phyloP scores from a whole-genome alignment of 2,113 vertebrate genomes.

The Ammodytes dubius region DNA sequence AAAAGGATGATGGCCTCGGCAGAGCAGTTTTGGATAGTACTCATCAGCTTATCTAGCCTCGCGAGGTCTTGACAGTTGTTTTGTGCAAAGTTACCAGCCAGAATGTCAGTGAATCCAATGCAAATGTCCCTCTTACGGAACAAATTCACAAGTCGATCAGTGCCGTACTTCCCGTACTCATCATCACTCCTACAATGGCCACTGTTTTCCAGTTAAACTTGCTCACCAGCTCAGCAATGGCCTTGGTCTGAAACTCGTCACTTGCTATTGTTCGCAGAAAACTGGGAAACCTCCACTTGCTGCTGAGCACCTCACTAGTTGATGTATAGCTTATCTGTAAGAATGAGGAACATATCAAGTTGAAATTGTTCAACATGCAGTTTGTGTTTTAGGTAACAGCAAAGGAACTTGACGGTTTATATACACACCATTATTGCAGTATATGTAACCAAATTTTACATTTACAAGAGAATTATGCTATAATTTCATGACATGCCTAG shows the following conservation, averaged over 20 bases:
- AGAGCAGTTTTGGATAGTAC: background rate
- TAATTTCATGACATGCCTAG: background rate
- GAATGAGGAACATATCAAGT: conserved; percentile 1
- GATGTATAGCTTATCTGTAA: conserved; percentile 72
- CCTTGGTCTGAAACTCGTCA: conserved; percentile 67
- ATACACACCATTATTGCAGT: background rate
- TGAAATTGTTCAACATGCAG: background rate
- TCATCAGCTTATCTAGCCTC: background rate
- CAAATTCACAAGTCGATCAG: conserved; percentile 5
- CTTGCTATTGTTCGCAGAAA: conserved; percentile 74
- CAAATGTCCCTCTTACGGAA: conserved; percentile 30
- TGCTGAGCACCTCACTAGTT: conserved; percentile 73
- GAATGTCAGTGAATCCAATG: conserved; percentile 61
- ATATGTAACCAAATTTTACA: background rate
- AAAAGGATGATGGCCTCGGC: conserved; percentile 76
- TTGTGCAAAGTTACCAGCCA: conserved; percentile 49
- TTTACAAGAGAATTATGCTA: background rate
- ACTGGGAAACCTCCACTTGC: conserved; percentile 74
- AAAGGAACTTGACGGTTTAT: background rate
- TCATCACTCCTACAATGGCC: conserved; percentile 76
- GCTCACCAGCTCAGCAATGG: conserved; percentile 62
- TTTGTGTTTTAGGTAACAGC: background rate
- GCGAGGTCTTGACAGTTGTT: accelerated
- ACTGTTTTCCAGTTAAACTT: conserved; percentile 65
- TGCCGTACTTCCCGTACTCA: conserved; percentile 74